These are phyloP conservation scores for Cryptotis parvus DNA, from an alignment of 2,113 vertebrate species.

Conservation along the genomic window DNA sequence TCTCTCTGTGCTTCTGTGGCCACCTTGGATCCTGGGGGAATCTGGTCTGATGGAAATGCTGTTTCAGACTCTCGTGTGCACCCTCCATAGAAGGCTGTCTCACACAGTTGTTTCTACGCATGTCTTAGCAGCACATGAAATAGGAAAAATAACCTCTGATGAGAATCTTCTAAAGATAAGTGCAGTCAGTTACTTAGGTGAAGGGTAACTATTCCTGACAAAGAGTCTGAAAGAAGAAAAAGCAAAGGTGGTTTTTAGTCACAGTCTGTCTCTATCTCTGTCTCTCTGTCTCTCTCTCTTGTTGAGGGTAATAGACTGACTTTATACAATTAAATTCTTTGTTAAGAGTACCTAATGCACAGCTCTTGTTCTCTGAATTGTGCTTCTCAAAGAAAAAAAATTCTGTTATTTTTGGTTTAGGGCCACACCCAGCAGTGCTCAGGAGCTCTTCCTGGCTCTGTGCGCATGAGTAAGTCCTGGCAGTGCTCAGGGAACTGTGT, in stretches of 20 bases:
- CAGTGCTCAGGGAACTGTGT: too few species aligned
- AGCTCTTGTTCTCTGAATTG: neutral
- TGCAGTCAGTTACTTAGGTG: neutral
- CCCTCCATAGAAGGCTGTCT: neutral
- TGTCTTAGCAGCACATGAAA: neutral
- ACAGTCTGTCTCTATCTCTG: neutral
- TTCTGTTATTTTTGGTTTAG: neutral
- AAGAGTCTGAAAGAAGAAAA: neutral
- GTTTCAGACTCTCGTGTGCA: too few species aligned
- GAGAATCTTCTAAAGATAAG: constrained; percentile 13
- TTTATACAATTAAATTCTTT: neutral
- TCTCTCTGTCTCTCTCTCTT: neutral
- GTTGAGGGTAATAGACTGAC: neutral
- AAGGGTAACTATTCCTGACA: neutral
- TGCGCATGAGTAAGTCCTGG: too few species aligned
- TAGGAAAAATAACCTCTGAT: neutral
- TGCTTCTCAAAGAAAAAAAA: neutral
- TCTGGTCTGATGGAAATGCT: too few species aligned
- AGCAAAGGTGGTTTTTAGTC: neutral
- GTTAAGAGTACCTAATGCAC: neutral
- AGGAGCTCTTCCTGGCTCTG: too few species aligned
- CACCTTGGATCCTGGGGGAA: too few species aligned
- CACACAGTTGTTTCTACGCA: neutral
- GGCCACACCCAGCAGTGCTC: too few species aligned
- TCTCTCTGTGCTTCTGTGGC: too few species aligned